Evolutionary conservation across 2,113 vertebrate genomes (phyloP).

Genomic region (Cryptotis parvus): DNA sequence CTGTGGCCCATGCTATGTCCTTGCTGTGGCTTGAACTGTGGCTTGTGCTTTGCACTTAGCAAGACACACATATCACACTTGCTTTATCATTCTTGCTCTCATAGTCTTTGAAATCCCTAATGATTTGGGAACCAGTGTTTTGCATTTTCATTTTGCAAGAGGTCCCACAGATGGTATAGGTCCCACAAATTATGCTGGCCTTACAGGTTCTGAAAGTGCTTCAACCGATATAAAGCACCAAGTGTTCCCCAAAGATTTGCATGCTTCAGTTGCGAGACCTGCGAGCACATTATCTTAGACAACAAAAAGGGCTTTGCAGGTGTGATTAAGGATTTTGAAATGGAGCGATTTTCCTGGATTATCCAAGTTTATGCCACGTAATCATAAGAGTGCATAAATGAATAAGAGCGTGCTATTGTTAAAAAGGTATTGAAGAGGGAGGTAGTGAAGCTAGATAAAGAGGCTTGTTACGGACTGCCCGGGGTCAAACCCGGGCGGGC

Average conservation of each 20-base stretch:
- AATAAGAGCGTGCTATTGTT: too few species aligned
- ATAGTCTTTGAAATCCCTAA: neutral
- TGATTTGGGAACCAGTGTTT: neutral
- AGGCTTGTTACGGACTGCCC: neutral
- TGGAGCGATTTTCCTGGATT: neutral
- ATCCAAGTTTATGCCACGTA: neutral
- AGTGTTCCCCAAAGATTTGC: neutral
- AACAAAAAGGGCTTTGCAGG: neutral
- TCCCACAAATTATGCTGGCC: neutral
- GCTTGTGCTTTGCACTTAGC: neutral
- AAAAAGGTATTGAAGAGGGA: neutral
- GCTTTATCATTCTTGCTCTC: neutral
- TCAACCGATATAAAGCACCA: neutral
- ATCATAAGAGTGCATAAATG: neutral
- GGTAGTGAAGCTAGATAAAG: neutral
- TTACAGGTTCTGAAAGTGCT: neutral
- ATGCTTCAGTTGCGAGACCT: neutral
- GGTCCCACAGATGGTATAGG: neutral
- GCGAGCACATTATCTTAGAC: neutral
- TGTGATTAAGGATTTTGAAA: slow-evolving; percentile 13
- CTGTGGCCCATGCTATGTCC: too few species aligned
- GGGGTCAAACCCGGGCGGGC: neutral
- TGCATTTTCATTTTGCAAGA: neutral
- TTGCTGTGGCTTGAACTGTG: too few species aligned
- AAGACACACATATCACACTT: neutral